Conservation (phyloP, 2,797 vertebrate species). For the Vireo griseus region DNA sequence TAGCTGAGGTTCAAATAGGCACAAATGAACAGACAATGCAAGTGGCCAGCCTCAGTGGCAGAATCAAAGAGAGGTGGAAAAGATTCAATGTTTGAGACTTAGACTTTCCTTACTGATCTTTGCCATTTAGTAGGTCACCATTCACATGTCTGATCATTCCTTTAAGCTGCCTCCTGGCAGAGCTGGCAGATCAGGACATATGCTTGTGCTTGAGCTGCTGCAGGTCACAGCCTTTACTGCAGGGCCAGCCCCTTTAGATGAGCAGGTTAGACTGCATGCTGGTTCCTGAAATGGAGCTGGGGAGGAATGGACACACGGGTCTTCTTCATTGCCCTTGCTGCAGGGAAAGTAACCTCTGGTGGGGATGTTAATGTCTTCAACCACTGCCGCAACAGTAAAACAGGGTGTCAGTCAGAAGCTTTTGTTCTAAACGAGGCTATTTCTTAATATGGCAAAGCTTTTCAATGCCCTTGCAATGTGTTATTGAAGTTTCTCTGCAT, state of each 20-base stretch:
- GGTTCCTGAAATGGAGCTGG: neutral
- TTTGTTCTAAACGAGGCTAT: neutral
- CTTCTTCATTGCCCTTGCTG: neutral
- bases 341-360: neutral
- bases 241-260: neutral
- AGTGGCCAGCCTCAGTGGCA: neutral
- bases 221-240: neutral
- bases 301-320: neutral
- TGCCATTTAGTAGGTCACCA: neutral
- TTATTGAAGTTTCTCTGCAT: neutral
- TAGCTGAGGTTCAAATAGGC: neutral
- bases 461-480: neutral
- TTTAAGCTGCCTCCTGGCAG: neutral
- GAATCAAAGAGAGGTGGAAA: neutral
- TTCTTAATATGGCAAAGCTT: neutral
- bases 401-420: neutral
- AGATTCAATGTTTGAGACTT: neutral
- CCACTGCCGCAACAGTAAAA: neutral
- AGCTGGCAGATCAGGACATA: neutral
- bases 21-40: neutral
- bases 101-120: neutral
- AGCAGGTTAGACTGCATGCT: neutral
- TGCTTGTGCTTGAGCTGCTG: neutral
- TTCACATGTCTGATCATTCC: neutral
- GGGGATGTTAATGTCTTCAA: neutral